A percentile compares a stretch with the other conserved stretches of the same genome.
Conservation (phyloP, 2,888 invertebrate genomes). For the Tetanocera ferruginea region DNA sequence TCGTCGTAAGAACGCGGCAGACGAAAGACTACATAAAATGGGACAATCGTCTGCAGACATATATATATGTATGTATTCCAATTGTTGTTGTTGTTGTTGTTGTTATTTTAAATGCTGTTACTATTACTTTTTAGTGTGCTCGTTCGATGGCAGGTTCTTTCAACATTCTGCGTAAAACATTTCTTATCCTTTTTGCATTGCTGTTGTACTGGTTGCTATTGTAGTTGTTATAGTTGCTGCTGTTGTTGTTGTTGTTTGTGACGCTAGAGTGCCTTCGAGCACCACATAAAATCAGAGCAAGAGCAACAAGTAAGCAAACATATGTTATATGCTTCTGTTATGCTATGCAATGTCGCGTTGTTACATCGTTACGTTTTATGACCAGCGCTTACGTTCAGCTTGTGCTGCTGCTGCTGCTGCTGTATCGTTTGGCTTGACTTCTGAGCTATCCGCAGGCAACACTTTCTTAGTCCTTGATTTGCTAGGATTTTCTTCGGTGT, state of each 20-base stretch:
- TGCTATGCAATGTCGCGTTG: not conserved
- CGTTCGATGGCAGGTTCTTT: not conserved
- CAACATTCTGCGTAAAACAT: no score
- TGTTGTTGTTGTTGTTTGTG: constrained; percentile 6
- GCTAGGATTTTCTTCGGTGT: not conserved
- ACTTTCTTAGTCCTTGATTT: not conserved
- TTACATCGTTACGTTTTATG: constrained; percentile 8
- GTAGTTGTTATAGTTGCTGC: not conserved
- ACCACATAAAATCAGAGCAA: constrained; percentile 22
- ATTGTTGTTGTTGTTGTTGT: not conserved
- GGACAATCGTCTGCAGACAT: constrained; percentile 38
- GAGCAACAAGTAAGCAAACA: constrained; percentile 37
- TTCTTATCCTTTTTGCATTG: not conserved
- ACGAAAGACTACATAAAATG: constrained; percentile 39
- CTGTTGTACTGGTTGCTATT: not conserved
- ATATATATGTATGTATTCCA: not conserved
- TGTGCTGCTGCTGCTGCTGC: not conserved
- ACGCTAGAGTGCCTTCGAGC: not conserved
- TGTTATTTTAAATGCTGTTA: not conserved
- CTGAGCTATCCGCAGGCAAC: constrained; percentile 13
- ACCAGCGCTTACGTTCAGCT: not conserved
- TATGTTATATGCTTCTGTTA: constrained; percentile 6
- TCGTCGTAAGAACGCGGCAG: not conserved
- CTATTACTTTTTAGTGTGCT: not conserved
- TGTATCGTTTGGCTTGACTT: constrained; percentile 25